These are phyloP conservation scores for Piscicola geometra DNA, from an alignment of 2,888 invertebrate species.

Conservation along the genomic window DNA sequence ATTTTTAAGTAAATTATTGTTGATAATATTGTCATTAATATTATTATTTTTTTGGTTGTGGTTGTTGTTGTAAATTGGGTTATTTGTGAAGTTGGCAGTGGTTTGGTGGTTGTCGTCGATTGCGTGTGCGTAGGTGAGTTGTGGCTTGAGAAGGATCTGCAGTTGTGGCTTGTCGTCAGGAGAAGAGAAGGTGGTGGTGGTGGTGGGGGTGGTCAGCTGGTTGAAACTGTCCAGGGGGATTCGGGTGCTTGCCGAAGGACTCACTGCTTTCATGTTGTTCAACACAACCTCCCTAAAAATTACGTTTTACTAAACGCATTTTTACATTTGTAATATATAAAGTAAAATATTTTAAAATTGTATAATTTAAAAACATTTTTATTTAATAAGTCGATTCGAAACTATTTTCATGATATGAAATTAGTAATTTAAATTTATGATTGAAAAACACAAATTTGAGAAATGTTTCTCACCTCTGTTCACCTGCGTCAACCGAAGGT, in stretches of 20 bases:
- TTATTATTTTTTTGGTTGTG: no score
- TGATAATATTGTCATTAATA: no score
- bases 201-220: conserved; percentile 2
- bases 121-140: not conserved
- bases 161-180: not conserved
- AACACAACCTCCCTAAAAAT: not conserved
- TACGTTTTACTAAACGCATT: not conserved
- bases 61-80: no score
- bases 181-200: not conserved
- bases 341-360: not conserved
- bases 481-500: no score
- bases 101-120: not conserved
- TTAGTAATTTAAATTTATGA: no score
- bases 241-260: not conserved
- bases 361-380: no score
- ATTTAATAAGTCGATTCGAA: no score
- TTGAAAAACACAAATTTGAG: no score
- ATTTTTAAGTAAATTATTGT: not conserved
- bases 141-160: conserved; percentile 1
- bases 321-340: not conserved
- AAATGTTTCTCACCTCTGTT: no score
- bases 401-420: no score
- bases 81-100: no score
- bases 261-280: conserved; percentile 3
- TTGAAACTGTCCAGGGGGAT: conserved; percentile 9